Conservation (phyloP, 2,888 invertebrate species). For the Hyposoter didymator region DNA sequence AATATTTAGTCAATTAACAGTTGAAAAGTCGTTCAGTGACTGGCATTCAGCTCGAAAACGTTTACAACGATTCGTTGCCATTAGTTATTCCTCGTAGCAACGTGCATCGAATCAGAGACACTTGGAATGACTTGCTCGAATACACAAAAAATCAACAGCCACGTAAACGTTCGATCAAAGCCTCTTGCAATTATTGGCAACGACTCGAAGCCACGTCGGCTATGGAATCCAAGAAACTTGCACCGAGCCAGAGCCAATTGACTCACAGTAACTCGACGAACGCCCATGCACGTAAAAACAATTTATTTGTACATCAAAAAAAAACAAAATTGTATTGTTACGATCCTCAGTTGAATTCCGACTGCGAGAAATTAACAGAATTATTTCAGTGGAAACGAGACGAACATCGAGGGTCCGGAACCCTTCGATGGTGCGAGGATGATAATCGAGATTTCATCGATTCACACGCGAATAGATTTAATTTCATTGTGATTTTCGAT, state of each 20-base stretch:
- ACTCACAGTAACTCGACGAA: not conserved
- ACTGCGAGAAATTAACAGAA: not conserved
- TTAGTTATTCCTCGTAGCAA: not conserved
- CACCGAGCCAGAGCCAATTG: not conserved
- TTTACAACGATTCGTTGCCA: not conserved
- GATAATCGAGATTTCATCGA: constrained; percentile 31
- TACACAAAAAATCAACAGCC: not conserved
- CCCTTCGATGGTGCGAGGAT: constrained; percentile 3
- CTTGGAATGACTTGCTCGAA: not conserved
- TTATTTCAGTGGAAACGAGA: constrained; percentile 5
- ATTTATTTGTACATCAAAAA: not conserved
- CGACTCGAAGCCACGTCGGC: not conserved
- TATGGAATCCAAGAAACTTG: not conserved
- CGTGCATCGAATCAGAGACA: not conserved
- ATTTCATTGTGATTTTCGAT: constrained; percentile 49
- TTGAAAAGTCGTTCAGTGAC: not conserved
- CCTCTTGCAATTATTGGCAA: not conserved
- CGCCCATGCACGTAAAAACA: not conserved
- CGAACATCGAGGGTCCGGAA: constrained; percentile 19
- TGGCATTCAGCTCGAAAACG: not conserved
- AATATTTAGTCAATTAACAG: not conserved
- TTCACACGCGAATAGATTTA: constrained; percentile 33
- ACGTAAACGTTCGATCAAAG: not conserved
- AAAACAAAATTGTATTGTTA: not conserved
- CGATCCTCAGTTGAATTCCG: not conserved